Evolutionary conservation across 2,888 invertebrate species (phyloP), one percentile per base, ranked within the genome.

Genomic region (Phlogophora meticulosa): DNA sequence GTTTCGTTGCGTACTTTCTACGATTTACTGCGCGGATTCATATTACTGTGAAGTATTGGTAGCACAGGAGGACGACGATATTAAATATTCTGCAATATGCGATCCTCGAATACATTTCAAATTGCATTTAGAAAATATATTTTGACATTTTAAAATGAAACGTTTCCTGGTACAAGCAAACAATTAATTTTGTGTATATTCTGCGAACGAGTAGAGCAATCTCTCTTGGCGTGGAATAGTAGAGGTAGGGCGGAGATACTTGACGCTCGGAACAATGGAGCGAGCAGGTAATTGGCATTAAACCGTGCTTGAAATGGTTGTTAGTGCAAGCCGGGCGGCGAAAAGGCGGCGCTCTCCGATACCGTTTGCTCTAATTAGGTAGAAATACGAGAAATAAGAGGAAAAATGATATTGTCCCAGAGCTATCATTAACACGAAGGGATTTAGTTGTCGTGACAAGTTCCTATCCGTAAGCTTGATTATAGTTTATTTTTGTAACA

Each of bases 231-330:
- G 74, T 66, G 67, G 61, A 78, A 64, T 64, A 60, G 73, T 62
- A 51, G 68, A 80, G 78, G 78, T 78, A 67, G 76, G 76, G 76
- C 81, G 80, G 80, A 67, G 84, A 88, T 90, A 91, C 91, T 92
- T 87, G 90, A 91, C 83, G 86, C 88, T 87, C 72, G 70, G 82
- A 91, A 92, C 90, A 92, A 92, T 90, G 85, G 82, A 88, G 85
- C 79, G 86, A 79, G 81, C 90, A 90, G 90, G 89, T 93, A 93
- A 93, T 92, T 92, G 91, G 91, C 89, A 92, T 93, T 91, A 91
- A 92, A 87, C 88, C 85, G 83, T 86, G 83, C 88, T 90, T 82
- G 83, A 87, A 88, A 85, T 83, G 88, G 88, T 89, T 90, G 88
- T 91, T 90, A 89, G 88, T 86, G 87, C 87, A 82, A 83, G 84